These are phyloP conservation scores for Drosophila niveifrons DNA, from an alignment of 2,888 invertebrate genomes.

Conservation along the genomic window DNA sequence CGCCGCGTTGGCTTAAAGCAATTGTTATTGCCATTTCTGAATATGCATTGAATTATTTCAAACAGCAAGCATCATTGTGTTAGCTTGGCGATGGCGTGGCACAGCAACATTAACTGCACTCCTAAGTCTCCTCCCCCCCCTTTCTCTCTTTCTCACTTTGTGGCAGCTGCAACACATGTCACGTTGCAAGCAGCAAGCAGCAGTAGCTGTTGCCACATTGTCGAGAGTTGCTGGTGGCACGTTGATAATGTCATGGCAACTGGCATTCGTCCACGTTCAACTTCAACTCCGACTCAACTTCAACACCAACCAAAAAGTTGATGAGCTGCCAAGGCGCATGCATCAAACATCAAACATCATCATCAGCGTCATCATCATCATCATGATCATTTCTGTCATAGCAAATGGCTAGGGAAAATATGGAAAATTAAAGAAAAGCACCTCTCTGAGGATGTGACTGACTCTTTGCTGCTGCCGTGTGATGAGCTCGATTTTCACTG, in stretches of 20 bases:
- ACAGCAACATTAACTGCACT: slow-evolving; percentile 60
- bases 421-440: slow-evolving; percentile 25
- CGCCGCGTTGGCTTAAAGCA: slow-evolving; percentile 37
- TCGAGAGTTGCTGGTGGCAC: slow-evolving; percentile 43
- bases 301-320: slow-evolving; percentile 39
- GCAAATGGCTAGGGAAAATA: slow-evolving; percentile 12
- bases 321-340: slow-evolving; percentile 75
- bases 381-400: slow-evolving; percentile 71
- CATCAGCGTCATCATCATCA: slow-evolving; percentile 77
- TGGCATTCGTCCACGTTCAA: slow-evolving; percentile 34
- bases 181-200: slow-evolving; percentile 29
- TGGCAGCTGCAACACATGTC: slow-evolving; percentile 26
- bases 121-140: not conserved
- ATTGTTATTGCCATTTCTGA: slow-evolving; percentile 63
- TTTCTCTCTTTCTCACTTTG: not conserved
- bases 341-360: too few relatives aligned
- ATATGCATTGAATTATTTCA: slow-evolving; percentile 72
- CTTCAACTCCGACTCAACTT: slow-evolving; percentile 17
- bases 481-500: slow-evolving; percentile 73
- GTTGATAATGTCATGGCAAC: slow-evolving; percentile 73
- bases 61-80: too few relatives aligned
- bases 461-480: slow-evolving; percentile 1
- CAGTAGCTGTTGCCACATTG: slow-evolving; percentile 43
- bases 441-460: slow-evolving; percentile 48
- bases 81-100: slow-evolving; percentile 32